Evolutionary conservation across 2,113 vertebrate genomes (phyloP).

Genomic region (Chloroceryle aenea): DNA sequence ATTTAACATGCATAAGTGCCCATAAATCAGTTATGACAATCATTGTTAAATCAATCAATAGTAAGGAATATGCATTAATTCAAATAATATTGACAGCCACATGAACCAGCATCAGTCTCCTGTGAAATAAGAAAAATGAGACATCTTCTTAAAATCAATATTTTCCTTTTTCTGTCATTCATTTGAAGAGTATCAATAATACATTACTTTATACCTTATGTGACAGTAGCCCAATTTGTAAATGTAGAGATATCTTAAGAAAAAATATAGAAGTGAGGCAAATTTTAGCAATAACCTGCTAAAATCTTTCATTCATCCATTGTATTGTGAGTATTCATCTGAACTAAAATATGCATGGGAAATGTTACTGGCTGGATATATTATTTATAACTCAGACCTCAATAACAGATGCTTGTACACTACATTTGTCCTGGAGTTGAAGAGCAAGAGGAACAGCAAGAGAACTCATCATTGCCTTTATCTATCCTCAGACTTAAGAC

Average conservation of each 20-base stretch:
- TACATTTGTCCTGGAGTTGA: conserved; percentile 33
- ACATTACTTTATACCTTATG: conserved; percentile 76
- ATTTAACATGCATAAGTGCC: conserved; percentile 83
- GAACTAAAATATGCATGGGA: conserved; percentile 58
- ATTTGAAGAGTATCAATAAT: conserved; percentile 80
- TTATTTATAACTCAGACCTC: conserved; percentile 45
- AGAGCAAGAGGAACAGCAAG: neutral
- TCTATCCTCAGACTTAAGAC: conserved; percentile 52
- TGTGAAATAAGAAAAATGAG: conserved; percentile 84
- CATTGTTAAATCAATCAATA: conserved; percentile 85
- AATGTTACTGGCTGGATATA: conserved; percentile 19
- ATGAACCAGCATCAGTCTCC: conserved; percentile 80
- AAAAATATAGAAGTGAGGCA: conserved; percentile 47
- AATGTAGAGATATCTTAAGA: conserved; percentile 56
- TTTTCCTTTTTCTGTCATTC: conserved; percentile 80
- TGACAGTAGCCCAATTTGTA: conserved; percentile 67
- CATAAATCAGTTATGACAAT: conserved; percentile 88
- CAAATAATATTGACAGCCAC: conserved; percentile 84
- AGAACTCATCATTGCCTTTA: conserved; percentile 35
- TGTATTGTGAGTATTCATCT: neutral
- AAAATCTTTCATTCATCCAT: conserved; percentile 49
- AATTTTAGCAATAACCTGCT: conserved; percentile 31
- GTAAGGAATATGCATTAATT: conserved; percentile 85
- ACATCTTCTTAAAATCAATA: conserved; percentile 83
- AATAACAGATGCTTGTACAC: conserved; percentile 12